Evolutionary conservation across 2,113 vertebrate species (phyloP).

Genomic region (Lamprotornis superbus): DNA sequence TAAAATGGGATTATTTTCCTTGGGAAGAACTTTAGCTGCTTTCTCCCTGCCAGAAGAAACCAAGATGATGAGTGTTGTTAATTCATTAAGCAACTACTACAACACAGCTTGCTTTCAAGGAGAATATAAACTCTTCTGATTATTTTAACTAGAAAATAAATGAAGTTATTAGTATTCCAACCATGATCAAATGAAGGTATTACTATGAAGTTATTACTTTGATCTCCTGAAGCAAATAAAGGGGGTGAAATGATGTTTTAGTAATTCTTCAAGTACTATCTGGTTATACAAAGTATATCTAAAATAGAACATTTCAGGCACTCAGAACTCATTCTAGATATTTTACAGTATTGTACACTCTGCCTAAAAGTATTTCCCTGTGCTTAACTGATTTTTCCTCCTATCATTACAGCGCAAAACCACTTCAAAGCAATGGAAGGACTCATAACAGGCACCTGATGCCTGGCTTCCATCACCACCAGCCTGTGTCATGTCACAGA

Average conservation of each 20-base stretch:
- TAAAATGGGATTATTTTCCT: not conserved
- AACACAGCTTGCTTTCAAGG: not conserved
- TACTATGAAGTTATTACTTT: constrained; percentile 51
- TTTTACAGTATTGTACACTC: not conserved
- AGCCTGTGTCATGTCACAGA: not conserved
- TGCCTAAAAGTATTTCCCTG: not conserved
- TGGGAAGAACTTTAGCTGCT: not conserved
- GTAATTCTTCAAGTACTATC: constrained; percentile 54
- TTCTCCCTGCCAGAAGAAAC: constrained; percentile 51
- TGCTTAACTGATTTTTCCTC: not conserved
- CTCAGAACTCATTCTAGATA: constrained; percentile 20
- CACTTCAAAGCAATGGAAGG: constrained; percentile 19
- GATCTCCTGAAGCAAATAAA: constrained; percentile 27
- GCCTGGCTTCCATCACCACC: not conserved
- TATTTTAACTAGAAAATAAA: constrained; percentile 43
- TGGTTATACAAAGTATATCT: constrained; percentile 11
- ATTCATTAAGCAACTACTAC: not conserved
- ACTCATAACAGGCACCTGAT: not conserved
- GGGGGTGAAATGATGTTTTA: not conserved
- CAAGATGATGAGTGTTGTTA: not conserved
- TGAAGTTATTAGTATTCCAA: constrained; percentile 25
- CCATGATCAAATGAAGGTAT: constrained; percentile 49
- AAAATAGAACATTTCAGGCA: not conserved
- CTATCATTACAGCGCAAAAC: not conserved
- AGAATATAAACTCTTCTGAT: not conserved